Percentiles rank a stretch among this genome's conserved stretches.
Evolutionary conservation across 1,140 invertebrate genomes (phyloP).

Genomic region (Papilio polytes): DNA sequence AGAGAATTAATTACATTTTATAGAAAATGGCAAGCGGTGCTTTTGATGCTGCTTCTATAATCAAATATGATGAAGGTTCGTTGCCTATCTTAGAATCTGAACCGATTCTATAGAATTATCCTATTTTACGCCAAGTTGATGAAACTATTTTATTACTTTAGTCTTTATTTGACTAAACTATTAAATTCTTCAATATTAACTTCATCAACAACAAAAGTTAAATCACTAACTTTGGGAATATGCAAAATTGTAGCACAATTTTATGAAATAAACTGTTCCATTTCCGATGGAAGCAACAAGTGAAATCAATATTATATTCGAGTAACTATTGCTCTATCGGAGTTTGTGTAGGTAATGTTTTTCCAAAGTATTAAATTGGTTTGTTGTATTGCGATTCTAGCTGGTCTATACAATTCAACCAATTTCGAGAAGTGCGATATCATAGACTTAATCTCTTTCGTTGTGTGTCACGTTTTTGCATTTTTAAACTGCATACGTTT

Average conservation of each 20-base stretch:
- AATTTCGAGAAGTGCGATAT: neutral
- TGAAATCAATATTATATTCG: conserved; percentile 4
- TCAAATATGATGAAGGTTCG: no score
- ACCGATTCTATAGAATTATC: no score
- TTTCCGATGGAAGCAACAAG: conserved; percentile 5
- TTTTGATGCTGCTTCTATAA: no score
- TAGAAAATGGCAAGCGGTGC: no score
- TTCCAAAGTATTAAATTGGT: neutral
- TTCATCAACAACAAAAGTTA: neutral
- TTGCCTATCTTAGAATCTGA: no score
- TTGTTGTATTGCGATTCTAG: neutral
- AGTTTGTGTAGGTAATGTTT: neutral
- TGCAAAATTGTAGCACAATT: conserved; percentile 1
- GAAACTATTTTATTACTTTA: no score
- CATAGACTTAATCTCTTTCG: no score
- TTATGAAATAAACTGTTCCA: conserved; percentile 1
- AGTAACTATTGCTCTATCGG: neutral
- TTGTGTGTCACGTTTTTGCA: no score
- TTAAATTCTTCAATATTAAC: neutral
- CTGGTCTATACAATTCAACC: neutral
- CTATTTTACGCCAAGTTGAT: no score
- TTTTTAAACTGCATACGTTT: no score
- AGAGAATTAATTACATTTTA: neutral
- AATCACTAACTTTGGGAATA: conserved; percentile 2
- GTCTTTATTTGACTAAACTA: neutral